Evolutionary conservation across 2,113 vertebrate genomes (phyloP).

Genomic region (Puma concolor): DNA sequence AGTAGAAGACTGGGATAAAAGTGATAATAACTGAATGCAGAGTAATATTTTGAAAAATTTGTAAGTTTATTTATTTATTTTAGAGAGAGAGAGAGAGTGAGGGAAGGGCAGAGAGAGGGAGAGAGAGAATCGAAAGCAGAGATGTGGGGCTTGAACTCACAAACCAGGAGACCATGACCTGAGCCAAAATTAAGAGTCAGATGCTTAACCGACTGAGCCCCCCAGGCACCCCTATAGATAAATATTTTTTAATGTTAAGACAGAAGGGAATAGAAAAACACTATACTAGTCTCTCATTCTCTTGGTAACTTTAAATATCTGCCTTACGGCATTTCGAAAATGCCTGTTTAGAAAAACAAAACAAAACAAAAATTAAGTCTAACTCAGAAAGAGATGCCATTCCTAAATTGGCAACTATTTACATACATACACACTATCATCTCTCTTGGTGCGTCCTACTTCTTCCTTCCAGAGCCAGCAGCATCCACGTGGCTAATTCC

Average conservation of each 20-base stretch:
- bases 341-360: neutral
- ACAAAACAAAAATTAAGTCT: slow-evolving; percentile 18
- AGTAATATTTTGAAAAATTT: neutral
- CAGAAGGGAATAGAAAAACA: neutral
- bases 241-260: neutral
- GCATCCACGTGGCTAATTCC: neutral
- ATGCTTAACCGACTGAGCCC: too few relatives aligned
- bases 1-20: neutral
- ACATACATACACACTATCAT: fast-evolving
- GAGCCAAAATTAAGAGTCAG: too few relatives aligned
- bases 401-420: neutral
- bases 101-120: too few relatives aligned
- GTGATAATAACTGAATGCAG: neutral
- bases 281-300: neutral
- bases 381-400: neutral
- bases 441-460: neutral
- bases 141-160: too few relatives aligned
- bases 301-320: neutral
- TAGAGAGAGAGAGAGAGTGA: too few relatives aligned
- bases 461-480: neutral
- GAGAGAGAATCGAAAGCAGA: too few relatives aligned
- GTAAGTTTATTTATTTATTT: too few relatives aligned
- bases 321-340: neutral
- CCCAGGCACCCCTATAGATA: too few relatives aligned
- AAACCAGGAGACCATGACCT: too few relatives aligned